Evolutionary conservation across 2,888 invertebrate species (phyloP).

Genomic region (Thelaira solivaga): DNA sequence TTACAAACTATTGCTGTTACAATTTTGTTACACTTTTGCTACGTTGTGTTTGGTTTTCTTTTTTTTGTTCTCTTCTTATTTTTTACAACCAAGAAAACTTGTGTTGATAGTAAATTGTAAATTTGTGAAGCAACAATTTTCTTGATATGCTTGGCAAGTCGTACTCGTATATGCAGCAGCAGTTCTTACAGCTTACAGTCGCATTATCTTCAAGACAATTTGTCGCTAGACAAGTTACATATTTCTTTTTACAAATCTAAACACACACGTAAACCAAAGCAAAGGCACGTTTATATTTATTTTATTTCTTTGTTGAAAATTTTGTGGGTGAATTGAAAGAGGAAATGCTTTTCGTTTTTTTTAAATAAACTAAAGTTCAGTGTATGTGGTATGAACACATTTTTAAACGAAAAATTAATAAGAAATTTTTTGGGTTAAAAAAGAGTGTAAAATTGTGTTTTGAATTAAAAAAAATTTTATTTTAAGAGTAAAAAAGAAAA

Average conservation of each 20-base stretch:
- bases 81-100: background rate
- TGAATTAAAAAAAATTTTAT: too few relatives aligned
- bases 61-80: background rate
- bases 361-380: too few relatives aligned
- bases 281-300: background rate
- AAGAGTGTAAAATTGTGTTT: too few relatives aligned
- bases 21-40: background rate
- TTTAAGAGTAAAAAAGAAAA: too few relatives aligned
- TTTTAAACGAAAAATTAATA: too few relatives aligned
- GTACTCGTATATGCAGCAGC: background rate
- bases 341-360: too few relatives aligned
- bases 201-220: constrained; percentile 36
- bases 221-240: constrained; percentile 18
- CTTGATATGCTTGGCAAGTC: background rate
- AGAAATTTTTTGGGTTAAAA: too few relatives aligned
- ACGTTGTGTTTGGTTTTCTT: background rate
- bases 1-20: too few relatives aligned
- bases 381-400: too few relatives aligned
- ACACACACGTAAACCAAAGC: background rate
- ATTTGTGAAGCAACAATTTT: background rate
- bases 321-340: too few relatives aligned
- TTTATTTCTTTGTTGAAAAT: background rate
- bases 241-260: background rate
- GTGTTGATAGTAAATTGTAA: background rate
- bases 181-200: background rate